Conservation (phyloP, 2,113 vertebrate genomes). For the Gymnocephalus cernua region DNA sequence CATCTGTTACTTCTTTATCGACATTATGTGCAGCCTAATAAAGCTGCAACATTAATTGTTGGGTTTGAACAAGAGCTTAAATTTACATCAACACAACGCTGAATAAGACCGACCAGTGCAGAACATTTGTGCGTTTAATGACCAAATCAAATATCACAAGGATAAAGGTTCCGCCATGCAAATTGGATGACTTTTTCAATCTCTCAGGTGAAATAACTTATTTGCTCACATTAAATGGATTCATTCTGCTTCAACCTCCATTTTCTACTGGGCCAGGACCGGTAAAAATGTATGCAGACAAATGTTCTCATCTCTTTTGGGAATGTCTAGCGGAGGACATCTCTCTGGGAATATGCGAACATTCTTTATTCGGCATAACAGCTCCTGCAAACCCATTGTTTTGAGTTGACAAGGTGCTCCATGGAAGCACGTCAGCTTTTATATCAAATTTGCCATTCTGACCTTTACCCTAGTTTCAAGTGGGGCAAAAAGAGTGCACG, state of each 20-base stretch:
- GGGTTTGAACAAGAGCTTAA: constrained; percentile 41
- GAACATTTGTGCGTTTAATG: constrained; percentile 41
- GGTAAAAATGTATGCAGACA: constrained; percentile 81
- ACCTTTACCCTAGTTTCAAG: constrained; percentile 84
- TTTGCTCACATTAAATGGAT: constrained; percentile 68
- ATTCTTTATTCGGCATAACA: constrained; percentile 77
- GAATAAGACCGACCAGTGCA: constrained; percentile 6
- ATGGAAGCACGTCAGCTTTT: constrained; percentile 79
- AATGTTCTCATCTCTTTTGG: constrained; percentile 82
- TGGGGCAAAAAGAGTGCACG: constrained; percentile 42
- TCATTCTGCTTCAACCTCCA: constrained; percentile 73
- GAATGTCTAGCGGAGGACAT: constrained; percentile 77
- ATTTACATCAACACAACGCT: constrained; percentile 54
- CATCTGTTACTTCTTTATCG: constrained; percentile 77
- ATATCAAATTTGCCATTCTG: constrained; percentile 84
- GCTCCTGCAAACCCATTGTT: constrained; percentile 83
- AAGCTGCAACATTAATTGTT: constrained; percentile 51
- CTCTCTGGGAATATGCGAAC: constrained; percentile 81
- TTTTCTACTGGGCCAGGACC: constrained; percentile 59
- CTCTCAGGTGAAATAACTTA: constrained; percentile 59
- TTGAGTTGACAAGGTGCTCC: constrained; percentile 85
- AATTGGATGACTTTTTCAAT: constrained; percentile 51
- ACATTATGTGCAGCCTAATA: constrained; percentile 57
- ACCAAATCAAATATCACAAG: constrained; percentile 50
- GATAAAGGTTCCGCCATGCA: constrained; percentile 48